Evolutionary conservation across 2,113 vertebrate genomes (phyloP).

Genomic region (Scomber japonicus): DNA sequence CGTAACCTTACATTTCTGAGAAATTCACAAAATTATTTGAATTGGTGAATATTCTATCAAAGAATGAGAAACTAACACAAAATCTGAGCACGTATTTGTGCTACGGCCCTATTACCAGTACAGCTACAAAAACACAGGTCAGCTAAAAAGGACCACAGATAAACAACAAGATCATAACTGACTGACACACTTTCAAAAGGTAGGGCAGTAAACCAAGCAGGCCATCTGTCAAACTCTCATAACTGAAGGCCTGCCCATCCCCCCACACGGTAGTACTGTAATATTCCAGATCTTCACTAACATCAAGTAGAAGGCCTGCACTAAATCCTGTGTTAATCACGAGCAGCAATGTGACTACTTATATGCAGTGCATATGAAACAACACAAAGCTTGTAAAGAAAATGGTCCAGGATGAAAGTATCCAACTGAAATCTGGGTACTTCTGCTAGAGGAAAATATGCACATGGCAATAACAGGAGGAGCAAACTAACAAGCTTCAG

Average conservation of each 20-base stretch:
- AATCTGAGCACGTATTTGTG: not conserved
- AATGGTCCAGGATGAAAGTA: not conserved
- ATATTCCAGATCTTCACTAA: conserved; percentile 35
- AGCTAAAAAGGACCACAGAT: conserved; percentile 23
- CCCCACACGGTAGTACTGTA: conserved; percentile 30
- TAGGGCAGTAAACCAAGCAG: conserved; percentile 52
- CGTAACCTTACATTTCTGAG: not conserved
- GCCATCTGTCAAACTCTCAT: conserved; percentile 76
- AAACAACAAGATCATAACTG: conserved; percentile 40
- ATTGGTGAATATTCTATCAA: not conserved
- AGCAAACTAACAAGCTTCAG: not conserved
- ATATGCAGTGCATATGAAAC: not conserved
- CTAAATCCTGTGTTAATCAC: not conserved
- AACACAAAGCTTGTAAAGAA: conserved; percentile 1
- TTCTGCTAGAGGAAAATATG: not conserved
- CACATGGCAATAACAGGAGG: not conserved
- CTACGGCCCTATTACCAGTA: not conserved
- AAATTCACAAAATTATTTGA: not conserved
- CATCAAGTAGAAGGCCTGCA: conserved; percentile 2
- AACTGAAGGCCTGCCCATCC: conserved; percentile 52
- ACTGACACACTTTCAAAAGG: conserved; percentile 70
- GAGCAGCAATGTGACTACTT: not conserved
- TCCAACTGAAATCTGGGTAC: not conserved
- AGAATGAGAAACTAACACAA: not conserved
- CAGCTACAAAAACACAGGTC: conserved; percentile 24